These are phyloP conservation scores for Drepana arcuata DNA, from an alignment of 1,140 invertebrate species.

Conservation along the genomic window DNA sequence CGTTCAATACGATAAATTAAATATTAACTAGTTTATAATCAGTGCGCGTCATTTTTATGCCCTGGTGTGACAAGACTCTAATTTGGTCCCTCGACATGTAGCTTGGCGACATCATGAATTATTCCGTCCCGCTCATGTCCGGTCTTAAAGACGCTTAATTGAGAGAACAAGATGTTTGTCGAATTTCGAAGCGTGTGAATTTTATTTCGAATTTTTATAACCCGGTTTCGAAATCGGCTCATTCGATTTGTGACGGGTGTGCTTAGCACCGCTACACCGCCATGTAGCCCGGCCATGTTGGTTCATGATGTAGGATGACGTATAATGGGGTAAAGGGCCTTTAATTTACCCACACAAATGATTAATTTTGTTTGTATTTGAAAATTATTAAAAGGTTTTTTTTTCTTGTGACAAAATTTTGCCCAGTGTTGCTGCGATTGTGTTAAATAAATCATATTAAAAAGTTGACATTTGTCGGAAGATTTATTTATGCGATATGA, in stretches of 20 bases:
- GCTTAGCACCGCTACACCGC: no score
- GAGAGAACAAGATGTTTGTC: constrained; percentile 51
- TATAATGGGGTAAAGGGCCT: no score
- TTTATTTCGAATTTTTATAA: constrained; percentile 36
- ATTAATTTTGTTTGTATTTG: no score
- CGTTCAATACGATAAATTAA: no score
- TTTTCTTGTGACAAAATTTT: no score
- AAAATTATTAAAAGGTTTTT: no score
- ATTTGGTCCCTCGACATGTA: constrained; percentile 43
- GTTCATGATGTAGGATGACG: no score
- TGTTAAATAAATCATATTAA: constrained; percentile 43
- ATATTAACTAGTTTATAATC: no score
- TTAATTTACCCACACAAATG: no score
- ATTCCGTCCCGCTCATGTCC: constrained; percentile 41
- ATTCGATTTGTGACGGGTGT: constrained; percentile 23
- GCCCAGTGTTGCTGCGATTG: no score
- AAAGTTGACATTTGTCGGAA: constrained; percentile 48
- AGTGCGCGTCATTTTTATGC: no score
- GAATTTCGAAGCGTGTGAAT: constrained; percentile 41
- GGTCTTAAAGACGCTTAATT: constrained; percentile 51
- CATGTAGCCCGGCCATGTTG: no score
- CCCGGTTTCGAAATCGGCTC: constrained; percentile 17
- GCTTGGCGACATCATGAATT: constrained; percentile 43
- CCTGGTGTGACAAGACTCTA: constrained; percentile 33
- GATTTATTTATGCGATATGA: constrained; percentile 50